phyloP scores from a whole-genome alignment of 2,888 invertebrate genomes.

The Caenorhabditis auriculariae region DNA sequence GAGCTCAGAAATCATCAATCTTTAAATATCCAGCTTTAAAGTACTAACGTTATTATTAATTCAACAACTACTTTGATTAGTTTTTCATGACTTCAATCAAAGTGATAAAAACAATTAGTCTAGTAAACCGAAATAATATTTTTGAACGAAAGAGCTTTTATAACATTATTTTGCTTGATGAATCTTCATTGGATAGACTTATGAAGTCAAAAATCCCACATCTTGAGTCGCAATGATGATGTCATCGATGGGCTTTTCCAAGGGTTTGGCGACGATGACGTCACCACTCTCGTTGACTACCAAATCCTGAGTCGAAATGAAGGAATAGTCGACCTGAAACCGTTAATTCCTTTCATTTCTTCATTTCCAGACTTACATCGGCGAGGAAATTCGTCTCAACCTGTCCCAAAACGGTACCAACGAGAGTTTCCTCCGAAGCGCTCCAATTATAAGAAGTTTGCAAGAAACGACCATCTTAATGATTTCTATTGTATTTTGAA shows the following conservation, averaged over 20 bases:
- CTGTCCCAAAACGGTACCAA: conserved; percentile 29
- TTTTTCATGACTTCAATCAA: too few relatives aligned
- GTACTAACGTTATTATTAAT: too few relatives aligned
- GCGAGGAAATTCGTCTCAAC: conserved; percentile 2
- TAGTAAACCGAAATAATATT: too few relatives aligned
- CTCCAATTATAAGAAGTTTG: conserved; percentile 15
- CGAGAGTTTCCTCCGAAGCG: conserved; percentile 5
- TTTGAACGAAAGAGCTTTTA: too few relatives aligned
- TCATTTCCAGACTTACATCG: too few relatives aligned
- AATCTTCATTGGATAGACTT: neutral
- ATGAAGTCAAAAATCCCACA: neutral
- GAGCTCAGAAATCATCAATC: too few relatives aligned
- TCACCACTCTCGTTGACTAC: conserved; percentile 24
- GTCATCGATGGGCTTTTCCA: conserved; percentile 21
- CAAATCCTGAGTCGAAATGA: conserved; percentile 15
- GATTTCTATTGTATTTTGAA: neutral
- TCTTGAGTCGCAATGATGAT: conserved; percentile 22
- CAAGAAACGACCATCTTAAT: conserved; percentile 6
- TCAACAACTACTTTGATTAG: too few relatives aligned
- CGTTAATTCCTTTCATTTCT: neutral
- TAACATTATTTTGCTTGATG: neutral
- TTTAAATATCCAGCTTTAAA: too few relatives aligned
- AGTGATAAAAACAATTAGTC: too few relatives aligned
- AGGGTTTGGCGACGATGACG: conserved; percentile 15
- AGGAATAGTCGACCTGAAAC: conserved; percentile 6